These are phyloP conservation scores for Pristiophorus japonicus DNA, from an alignment of 2,113 vertebrate species.

Conservation along the genomic window DNA sequence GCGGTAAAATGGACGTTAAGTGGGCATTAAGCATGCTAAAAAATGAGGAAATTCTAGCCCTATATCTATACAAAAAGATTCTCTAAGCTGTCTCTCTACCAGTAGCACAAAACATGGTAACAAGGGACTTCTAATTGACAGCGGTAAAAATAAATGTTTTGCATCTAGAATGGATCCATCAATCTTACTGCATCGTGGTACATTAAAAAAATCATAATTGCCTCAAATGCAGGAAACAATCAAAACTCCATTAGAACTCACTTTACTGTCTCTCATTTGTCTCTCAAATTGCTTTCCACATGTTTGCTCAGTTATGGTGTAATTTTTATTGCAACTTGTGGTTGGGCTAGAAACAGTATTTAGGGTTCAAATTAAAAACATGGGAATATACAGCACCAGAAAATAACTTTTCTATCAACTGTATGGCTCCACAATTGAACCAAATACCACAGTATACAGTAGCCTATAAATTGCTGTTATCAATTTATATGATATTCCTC, in stretches of 20 bases:
- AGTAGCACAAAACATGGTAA: no score
- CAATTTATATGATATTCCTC: no score
- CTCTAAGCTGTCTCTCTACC: background rate
- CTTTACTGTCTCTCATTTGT: background rate
- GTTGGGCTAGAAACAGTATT: background rate
- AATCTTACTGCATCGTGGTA: background rate
- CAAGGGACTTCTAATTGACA: no score
- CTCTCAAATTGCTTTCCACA: background rate
- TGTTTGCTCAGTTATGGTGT: background rate
- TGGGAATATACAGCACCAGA: background rate
- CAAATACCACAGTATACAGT: background rate
- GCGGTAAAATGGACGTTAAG: no score
- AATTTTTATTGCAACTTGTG: no score
- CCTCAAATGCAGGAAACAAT: no score
- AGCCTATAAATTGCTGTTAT: no score
- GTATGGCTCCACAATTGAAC: background rate
- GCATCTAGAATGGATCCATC: background rate
- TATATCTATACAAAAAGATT: background rate
- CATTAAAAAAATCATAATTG: background rate
- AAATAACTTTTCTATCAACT: background rate
- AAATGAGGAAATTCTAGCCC: no score
- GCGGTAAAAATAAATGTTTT: no score
- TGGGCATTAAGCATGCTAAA: no score
- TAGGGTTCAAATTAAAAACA: background rate
- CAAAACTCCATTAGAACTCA: no score